These are phyloP conservation scores for Pampus argenteus DNA, from an alignment of 2,797 vertebrate genomes.

Conservation along the genomic window DNA sequence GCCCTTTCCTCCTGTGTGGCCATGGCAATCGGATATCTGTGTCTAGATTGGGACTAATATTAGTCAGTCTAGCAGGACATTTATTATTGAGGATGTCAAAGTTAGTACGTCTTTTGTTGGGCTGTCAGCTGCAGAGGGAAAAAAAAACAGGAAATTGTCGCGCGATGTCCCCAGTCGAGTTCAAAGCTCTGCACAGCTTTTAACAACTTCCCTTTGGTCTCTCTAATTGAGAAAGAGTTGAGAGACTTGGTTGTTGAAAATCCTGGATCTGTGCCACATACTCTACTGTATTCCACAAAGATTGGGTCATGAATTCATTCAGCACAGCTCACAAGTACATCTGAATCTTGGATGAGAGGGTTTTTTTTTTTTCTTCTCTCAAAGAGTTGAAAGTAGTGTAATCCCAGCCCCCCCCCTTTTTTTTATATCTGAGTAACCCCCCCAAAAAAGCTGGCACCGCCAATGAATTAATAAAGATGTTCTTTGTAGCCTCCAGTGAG, in stretches of 20 bases:
- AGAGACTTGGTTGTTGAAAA: constrained; percentile 44
- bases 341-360: constrained; percentile 64
- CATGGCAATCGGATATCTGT: constrained; percentile 32
- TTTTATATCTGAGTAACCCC: constrained; percentile 59
- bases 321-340: constrained; percentile 51
- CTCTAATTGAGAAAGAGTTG: constrained; percentile 57
- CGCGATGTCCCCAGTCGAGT: constrained; percentile 42
- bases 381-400: constrained; percentile 63
- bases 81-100: constrained; percentile 46
- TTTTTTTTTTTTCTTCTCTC: constrained; percentile 32
- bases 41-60: constrained; percentile 57
- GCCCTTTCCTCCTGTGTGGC: constrained; percentile 42
- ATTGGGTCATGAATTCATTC: constrained; percentile 69
- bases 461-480: constrained; percentile 73
- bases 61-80: constrained; percentile 41
- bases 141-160: constrained; percentile 32
- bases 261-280: constrained; percentile 46
- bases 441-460: constrained; percentile 46
- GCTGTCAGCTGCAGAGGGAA: constrained; percentile 12
- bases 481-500: constrained; percentile 64
- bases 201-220: constrained; percentile 62
- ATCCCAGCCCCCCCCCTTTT: constrained; percentile 52
- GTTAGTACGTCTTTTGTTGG: constrained; percentile 1
- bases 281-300: constrained; percentile 62
- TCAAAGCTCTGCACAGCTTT: constrained; percentile 53